Evolutionary conservation across 2,888 invertebrate species (phyloP).

Genomic region (Rhagonycha lutea): DNA sequence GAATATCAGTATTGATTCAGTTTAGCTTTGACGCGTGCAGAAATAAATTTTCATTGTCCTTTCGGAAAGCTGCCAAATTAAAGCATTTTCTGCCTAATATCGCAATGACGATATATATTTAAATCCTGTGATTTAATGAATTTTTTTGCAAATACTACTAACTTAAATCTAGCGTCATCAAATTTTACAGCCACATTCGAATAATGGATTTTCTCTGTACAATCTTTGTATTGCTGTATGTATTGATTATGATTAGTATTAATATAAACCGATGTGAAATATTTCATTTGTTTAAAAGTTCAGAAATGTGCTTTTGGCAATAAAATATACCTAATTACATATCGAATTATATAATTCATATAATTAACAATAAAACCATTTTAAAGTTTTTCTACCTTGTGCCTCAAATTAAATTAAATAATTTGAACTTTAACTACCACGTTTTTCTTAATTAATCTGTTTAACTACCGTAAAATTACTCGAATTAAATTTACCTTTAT

Average conservation of each 20-base stretch:
- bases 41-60: not conserved
- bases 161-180: not conserved
- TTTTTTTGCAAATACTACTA: not conserved
- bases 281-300: not conserved
- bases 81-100: not conserved
- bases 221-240: not conserved
- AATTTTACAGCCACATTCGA: not conserved
- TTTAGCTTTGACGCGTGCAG: not conserved
- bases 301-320: not conserved
- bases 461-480: not conserved
- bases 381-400: not conserved
- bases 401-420: not conserved
- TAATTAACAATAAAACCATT: not conserved
- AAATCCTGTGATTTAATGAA: not conserved
- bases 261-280: not conserved
- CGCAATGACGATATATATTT: not conserved
- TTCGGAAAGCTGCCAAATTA: not conserved
- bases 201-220: not conserved
- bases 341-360: not conserved
- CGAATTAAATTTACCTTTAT: not conserved
- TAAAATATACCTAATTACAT: not conserved
- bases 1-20: not conserved
- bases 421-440: not conserved
- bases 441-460: not conserved
- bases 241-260: no score